Conservation (phyloP, 2,888 invertebrate species). For the Epirrhoe tristata region DNA sequence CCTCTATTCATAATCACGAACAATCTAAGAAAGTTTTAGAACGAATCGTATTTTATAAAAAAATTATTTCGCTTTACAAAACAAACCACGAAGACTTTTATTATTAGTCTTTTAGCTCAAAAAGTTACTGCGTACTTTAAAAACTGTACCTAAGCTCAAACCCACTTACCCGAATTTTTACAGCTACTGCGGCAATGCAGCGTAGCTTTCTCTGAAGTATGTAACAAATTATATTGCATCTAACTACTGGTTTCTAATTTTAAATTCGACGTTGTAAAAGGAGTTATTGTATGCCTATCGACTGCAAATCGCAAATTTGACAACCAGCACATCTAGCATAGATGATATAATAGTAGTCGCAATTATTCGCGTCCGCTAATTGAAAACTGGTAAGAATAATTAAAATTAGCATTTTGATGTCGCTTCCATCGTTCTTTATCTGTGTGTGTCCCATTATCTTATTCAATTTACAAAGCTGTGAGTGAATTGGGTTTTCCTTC, state of each 20-base stretch:
- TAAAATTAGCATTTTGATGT: conserved; percentile 53
- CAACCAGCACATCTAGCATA: conserved; percentile 36
- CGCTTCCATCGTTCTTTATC: conserved; percentile 58
- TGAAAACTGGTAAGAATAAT: conserved; percentile 48
- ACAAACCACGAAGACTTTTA: conserved; percentile 12
- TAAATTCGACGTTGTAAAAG: conserved; percentile 46
- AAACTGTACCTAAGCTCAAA: conserved; percentile 23
- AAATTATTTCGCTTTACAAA: conserved; percentile 16
- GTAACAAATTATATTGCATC: conserved; percentile 43
- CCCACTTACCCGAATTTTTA: conserved; percentile 29
- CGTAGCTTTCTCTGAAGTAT: conserved; percentile 41
- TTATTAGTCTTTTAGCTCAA: conserved; percentile 1
- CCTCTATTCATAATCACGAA: not conserved
- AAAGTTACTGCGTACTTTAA: conserved; percentile 10
- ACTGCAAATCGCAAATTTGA: conserved; percentile 43
- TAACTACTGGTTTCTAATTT: conserved; percentile 49
- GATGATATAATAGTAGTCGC: conserved; percentile 29
- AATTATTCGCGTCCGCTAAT: conserved; percentile 35
- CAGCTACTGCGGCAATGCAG: conserved; percentile 27
- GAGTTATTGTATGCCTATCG: conserved; percentile 43
- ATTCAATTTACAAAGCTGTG: conserved; percentile 73
- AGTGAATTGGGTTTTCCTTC: conserved; percentile 75
- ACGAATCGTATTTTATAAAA: conserved; percentile 4
- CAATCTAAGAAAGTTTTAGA: conserved; percentile 7
- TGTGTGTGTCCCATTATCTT: conserved; percentile 72